Base-by-base conservation (phyloP, 2,888 invertebrate species). In the Pammene aurita region DNA sequence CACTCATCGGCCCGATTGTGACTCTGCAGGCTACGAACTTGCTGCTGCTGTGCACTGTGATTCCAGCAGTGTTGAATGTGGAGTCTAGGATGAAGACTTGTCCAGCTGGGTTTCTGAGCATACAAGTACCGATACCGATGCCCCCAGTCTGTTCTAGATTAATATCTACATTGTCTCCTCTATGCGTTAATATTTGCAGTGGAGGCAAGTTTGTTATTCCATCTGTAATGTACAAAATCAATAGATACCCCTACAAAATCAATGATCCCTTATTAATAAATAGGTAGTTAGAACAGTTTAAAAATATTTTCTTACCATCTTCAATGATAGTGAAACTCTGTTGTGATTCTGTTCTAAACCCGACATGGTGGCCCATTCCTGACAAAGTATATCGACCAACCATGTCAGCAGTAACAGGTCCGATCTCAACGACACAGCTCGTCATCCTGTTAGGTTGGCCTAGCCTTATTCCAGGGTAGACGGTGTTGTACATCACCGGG, bases 121-220 rank as follows among this genome's bases (percentile, higher is more conserved):
- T 34, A 35, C 70, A 70, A 34, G 66, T 57, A 11, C 70, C 70
- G 4, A 57, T 57, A 18, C 66, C 70, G 6, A 52, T 26, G 50
- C 14, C 65, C 16, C 66, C 70, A 11, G 34, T 66, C 56, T 66
- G 66, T 14, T 56, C 66, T 5, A 70, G 61, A 52, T 66, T 70
- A 2, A 70, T 56, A 14, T 70, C 70, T 34, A 66, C 66, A 56
- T 18, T 18, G 7, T 54, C 62, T 48, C 70, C 70, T 14, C 18
- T 62, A 11, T 70, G 46, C 2, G 70, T 70, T 10, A 34, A 42
- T 10, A 44, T 14, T 50, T 34, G 10, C 35, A 50, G 56, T 52
- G 62, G 50, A 44, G 70, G 66, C n/a, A 62, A 11, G 34, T 66
- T 67, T 4, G 70, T 70, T n/a, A 70, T 66, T 58, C 67, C 67